These are phyloP conservation scores for Tapera naevia DNA, from an alignment of 2,797 vertebrate genomes.

Conservation along the genomic window DNA sequence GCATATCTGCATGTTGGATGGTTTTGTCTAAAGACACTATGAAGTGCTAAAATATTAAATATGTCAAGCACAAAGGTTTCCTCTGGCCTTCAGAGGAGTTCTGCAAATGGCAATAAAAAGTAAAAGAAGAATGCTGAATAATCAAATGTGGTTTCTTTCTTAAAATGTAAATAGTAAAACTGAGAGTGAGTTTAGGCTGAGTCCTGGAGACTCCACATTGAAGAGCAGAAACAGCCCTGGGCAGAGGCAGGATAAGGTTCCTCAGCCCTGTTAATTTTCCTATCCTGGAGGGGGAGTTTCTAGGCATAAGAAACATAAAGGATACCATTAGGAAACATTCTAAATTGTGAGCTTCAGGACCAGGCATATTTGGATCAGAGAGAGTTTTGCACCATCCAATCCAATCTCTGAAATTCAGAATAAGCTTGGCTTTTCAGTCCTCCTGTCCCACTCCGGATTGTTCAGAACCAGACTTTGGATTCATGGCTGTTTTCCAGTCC, in stretches of 20 bases:
- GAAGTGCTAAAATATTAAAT: conserved; percentile 62
- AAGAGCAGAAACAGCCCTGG: background rate
- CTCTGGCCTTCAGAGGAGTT: conserved; percentile 26
- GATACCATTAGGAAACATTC: background rate
- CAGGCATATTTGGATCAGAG: background rate
- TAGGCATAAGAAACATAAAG: background rate
- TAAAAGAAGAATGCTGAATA: conserved; percentile 64
- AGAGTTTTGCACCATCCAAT: background rate
- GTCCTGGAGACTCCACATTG: background rate
- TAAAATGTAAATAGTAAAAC: background rate
- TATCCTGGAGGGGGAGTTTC: background rate
- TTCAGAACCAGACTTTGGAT: background rate
- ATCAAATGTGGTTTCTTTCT: conserved; percentile 60
- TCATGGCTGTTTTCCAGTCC: background rate
- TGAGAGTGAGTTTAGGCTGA: background rate
- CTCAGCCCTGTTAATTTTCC: background rate
- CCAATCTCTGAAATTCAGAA: background rate
- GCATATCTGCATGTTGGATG: conserved; percentile 38
- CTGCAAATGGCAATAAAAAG: conserved; percentile 41
- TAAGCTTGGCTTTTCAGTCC: background rate
- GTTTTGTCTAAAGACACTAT: conserved; percentile 41
- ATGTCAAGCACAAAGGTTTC: conserved; percentile 50
- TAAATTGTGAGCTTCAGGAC: background rate
- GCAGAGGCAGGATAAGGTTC: background rate
- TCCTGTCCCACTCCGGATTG: background rate